Conservation (phyloP, 2,888 invertebrate genomes). For the Apamea sordens region DNA sequence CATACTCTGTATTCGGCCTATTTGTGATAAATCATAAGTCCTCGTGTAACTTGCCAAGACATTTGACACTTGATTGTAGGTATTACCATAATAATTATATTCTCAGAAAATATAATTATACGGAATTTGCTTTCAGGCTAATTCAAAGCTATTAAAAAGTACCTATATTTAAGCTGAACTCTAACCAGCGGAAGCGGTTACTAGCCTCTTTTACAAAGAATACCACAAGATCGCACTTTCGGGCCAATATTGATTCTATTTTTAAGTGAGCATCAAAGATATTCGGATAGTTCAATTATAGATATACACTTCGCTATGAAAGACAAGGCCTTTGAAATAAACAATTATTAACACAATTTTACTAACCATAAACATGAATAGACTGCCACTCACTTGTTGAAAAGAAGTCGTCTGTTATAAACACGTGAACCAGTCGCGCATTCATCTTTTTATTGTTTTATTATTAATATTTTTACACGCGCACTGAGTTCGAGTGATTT, state of each 20-base stretch:
- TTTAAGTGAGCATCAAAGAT: not conserved
- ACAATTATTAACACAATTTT: not conserved
- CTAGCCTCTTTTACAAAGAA: not conserved
- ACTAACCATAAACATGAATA: not conserved
- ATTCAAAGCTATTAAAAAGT: not conserved
- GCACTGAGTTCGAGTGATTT: not conserved
- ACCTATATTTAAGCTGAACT: not conserved
- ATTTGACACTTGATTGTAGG: not conserved
- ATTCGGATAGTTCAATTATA: not conserved
- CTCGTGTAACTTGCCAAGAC: not conserved
- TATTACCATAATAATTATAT: no score
- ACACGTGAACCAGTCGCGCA: not conserved
- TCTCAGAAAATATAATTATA: not conserved
- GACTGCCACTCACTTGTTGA: not conserved
- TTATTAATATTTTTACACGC: not conserved
- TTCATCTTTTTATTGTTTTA: not conserved
- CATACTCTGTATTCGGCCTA: not conserved
- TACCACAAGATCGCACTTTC: not conserved
- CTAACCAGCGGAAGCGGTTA: not conserved
- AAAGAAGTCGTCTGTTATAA: not conserved
- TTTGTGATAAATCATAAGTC: not conserved
- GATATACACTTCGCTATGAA: not conserved
- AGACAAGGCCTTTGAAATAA: not conserved
- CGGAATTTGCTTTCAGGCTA: not conserved
- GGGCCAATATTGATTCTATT: not conserved